Base-by-base conservation (phyloP, 1,140 invertebrate genomes). In the Archivesica marissinica region DNA sequence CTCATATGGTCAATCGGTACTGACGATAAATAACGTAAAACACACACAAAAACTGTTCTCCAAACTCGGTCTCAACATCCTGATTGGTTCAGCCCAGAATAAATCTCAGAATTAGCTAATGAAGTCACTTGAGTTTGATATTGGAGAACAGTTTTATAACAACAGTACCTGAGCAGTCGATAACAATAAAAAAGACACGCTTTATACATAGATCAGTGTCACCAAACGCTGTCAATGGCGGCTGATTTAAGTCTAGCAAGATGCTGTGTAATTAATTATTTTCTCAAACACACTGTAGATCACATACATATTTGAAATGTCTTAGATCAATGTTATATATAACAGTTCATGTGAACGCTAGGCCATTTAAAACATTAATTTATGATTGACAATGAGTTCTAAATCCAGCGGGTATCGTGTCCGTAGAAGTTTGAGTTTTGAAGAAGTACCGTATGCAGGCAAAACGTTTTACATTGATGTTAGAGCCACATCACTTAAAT, bases 401-500 rank as follows among this genome's bases (percentile, higher is more conserved):
- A 83, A 64, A 54, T 83, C 80, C 17, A 72, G 64, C 33, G 52
- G 77, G 13, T 70, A 74, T 39, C 59, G 70, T 52, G 88, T 72
- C 0, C 81, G 86, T 56, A 81, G 89, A 68, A 84, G 80, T 25
- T 82, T 89, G 20, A 66, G 87, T 70, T 90, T 90, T 59, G 47
- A 66, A 28, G 78, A 85, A 28, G 75, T 78, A 25, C 84, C 87
- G 20, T 88, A 72, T 35, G 39, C 54, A 47, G 38, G 64, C 4
- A 88, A 82, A 70, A 82, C 54, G 17, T 89, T 89, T 80, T 91
- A 89, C 68, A 30, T 91, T 20, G 90, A 91, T 64, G 79, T 91
- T n/a, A 86, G 81, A 72, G 72, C 85, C 2, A 52, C 61, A 30
- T 86, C 85, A 28, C 35, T 85, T 11, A 88, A 59, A 66, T 76